These are phyloP conservation scores for Rhizomys pruinosus DNA, from an alignment of 2,113 vertebrate genomes.

Conservation along the genomic window DNA sequence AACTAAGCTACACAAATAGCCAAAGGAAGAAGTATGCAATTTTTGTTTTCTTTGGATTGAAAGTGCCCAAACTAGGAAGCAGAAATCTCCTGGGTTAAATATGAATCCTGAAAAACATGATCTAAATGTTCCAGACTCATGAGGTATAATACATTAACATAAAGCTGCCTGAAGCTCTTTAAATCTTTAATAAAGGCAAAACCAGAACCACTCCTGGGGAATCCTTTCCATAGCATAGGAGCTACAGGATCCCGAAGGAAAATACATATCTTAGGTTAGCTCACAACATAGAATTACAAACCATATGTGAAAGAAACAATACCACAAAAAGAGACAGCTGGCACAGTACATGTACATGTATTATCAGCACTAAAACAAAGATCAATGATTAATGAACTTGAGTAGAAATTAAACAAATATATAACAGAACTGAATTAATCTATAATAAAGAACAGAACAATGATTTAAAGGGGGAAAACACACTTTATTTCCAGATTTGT, in stretches of 20 bases:
- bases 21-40: not conserved
- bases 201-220: not conserved
- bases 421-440: not conserved
- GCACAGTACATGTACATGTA: too few relatives aligned
- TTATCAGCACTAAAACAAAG: not conserved
- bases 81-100: not conserved
- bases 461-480: not conserved
- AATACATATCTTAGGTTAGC: not conserved
- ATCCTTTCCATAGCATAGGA: not conserved
- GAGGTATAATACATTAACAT: not conserved
- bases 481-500: not conserved
- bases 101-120: not conserved
- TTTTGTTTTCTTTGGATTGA: not conserved
- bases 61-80: accelerated
- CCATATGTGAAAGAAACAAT: accelerated
- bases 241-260: not conserved
- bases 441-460: not conserved
- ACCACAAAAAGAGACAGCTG: not conserved
- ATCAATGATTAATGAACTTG: not conserved
- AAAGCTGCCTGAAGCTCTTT: not conserved
- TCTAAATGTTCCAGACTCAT: not conserved
- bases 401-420: not conserved
- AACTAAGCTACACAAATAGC: too few relatives aligned
- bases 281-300: not conserved
- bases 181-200: not conserved